Evolutionary conservation across 1,140 invertebrate species (phyloP).

Genomic region (Whitmania pigra): DNA sequence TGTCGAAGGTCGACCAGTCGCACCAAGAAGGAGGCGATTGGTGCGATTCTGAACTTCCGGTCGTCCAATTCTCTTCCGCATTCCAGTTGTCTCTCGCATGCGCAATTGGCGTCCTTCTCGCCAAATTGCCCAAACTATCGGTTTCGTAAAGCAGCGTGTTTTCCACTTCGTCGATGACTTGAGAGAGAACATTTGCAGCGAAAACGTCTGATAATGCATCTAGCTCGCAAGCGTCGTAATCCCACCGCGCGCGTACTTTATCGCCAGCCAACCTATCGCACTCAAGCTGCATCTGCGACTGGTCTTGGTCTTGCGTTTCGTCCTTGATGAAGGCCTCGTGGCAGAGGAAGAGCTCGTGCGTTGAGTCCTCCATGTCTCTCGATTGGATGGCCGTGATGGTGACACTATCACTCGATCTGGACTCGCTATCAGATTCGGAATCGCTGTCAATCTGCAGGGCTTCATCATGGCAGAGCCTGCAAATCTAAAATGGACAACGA

Average conservation of each 20-base stretch:
- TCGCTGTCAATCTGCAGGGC: background rate
- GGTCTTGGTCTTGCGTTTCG: too few relatives aligned
- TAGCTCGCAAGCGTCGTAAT: background rate
- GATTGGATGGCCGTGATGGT: background rate
- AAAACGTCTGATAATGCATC: background rate
- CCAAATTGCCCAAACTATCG: background rate
- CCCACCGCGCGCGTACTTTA: too few relatives aligned
- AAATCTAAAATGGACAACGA: background rate
- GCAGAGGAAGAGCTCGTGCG: too few relatives aligned
- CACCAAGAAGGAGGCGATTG: constrained; percentile 9
- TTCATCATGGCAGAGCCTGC: background rate
- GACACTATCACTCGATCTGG: background rate
- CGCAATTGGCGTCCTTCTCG: background rate
- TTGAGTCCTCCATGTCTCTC: too few relatives aligned
- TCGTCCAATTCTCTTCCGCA: background rate
- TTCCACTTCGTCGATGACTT: constrained; percentile 7
- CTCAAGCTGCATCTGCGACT: too few relatives aligned
- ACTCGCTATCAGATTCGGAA: constrained; percentile 2
- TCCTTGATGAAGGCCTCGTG: too few relatives aligned
- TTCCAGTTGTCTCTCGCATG: background rate
- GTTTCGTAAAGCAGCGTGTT: background rate
- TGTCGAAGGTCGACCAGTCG: constrained; percentile 10
- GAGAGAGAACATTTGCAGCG: background rate
- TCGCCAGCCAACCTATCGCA: too few relatives aligned
- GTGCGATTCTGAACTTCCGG: background rate